Evolutionary conservation across 2,888 invertebrate species (phyloP).

Genomic region (Harpagoxenus sublaevis): DNA sequence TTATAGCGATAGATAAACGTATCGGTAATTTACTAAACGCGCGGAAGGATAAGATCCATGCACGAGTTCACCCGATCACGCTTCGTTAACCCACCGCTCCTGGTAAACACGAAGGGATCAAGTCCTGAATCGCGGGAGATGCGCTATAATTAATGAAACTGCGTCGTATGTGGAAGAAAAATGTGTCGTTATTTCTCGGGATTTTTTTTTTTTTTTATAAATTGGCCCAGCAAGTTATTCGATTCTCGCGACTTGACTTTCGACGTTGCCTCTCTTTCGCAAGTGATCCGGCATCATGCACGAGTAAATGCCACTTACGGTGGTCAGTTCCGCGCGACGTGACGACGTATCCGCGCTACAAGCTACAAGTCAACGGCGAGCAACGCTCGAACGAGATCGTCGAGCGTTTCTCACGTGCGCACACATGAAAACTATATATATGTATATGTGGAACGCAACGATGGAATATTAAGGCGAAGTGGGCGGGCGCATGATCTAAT

Average conservation of each 20-base stretch:
- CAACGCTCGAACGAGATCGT: neutral
- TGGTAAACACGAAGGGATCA: constrained; percentile 21
- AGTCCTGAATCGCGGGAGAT: neutral
- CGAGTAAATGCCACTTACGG: too few relatives aligned
- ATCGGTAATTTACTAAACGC: constrained; percentile 8
- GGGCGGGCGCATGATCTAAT: constrained; percentile 71
- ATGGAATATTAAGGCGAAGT: constrained; percentile 43
- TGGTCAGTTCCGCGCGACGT: neutral
- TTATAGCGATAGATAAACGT: neutral
- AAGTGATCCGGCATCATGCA: neutral
- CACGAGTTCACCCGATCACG: constrained; percentile 8
- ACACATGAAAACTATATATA: neutral
- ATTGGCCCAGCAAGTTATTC: neutral
- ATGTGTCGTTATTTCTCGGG: neutral
- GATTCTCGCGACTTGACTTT: neutral
- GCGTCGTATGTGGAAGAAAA: neutral
- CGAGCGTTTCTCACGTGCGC: neutral
- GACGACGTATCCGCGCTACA: neutral
- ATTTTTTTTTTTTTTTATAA: neutral
- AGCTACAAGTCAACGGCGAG: neutral
- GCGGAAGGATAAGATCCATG: neutral
- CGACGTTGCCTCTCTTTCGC: neutral
- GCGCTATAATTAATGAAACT: constrained; percentile 13
- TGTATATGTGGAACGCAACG: constrained; percentile 18
- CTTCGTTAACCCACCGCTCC: neutral